These are phyloP conservation scores for Ditylenchus dipsaci DNA, from an alignment of 1,140 invertebrate species.

Conservation along the genomic window DNA sequence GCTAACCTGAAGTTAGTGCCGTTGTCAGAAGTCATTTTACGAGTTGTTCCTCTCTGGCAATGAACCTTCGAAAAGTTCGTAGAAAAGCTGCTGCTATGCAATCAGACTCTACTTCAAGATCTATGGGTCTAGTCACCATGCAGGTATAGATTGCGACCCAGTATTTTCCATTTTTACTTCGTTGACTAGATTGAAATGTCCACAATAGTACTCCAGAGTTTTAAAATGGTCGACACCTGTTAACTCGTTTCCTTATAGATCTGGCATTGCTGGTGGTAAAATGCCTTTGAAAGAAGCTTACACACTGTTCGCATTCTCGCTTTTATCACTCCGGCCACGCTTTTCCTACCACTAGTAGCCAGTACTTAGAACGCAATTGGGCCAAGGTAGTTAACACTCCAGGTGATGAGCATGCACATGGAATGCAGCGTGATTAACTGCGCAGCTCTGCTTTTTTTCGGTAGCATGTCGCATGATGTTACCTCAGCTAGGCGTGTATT, in stretches of 20 bases:
- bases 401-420: constrained; percentile 5
- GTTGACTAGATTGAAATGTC: neutral
- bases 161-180: neutral
- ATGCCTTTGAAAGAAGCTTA: no score
- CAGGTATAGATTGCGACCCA: constrained; percentile 21
- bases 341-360: constrained; percentile 7
- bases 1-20: constrained; percentile 14
- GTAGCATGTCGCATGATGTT: neutral
- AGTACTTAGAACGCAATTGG: constrained; percentile 1
- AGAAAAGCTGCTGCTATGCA: constrained; percentile 15
- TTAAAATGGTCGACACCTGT: neutral
- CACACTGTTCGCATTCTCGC: no score
- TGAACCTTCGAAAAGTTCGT: constrained; percentile 12
- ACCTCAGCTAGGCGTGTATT: neutral
- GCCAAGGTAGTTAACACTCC: constrained; percentile 5
- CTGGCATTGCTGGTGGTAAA: constrained; percentile 5
- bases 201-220: constrained; percentile 12
- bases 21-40: constrained; percentile 20
- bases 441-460: constrained; percentile 1
- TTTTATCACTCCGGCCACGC: no score
- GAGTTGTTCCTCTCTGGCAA: constrained; percentile 9
- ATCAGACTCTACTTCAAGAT: constrained; percentile 12
- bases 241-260: neutral
- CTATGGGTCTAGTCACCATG: constrained; percentile 13
- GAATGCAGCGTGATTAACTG: neutral